Conservation (phyloP, 2,113 vertebrate species). For the Catharus fuscescens region DNA sequence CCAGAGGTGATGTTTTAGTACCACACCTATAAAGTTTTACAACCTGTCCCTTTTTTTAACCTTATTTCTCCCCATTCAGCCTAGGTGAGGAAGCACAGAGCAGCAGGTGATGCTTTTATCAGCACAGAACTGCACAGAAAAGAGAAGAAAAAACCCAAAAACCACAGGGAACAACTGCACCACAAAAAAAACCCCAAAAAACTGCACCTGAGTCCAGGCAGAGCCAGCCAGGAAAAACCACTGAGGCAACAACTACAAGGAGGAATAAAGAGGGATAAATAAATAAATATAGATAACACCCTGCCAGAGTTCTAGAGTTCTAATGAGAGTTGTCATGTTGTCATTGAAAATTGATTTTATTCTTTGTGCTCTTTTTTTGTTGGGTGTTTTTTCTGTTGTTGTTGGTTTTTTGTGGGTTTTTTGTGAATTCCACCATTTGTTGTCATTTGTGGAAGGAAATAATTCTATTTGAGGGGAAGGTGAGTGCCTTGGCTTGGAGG, state of each 20-base stretch:
- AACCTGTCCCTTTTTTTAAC: not conserved
- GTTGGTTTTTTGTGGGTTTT: no score
- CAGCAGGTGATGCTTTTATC: not conserved
- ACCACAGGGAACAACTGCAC: not conserved
- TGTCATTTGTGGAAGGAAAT: not conserved
- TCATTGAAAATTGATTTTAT: not conserved
- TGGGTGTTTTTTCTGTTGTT: no score
- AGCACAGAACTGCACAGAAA: not conserved
- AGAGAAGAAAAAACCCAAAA: not conserved
- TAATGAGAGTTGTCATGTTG: no score
- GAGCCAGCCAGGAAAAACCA: not conserved
- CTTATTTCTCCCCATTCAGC: not conserved
- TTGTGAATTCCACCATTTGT: not conserved
- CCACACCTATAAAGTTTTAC: not conserved
- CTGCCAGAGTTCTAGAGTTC: not conserved
- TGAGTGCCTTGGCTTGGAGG: not conserved
- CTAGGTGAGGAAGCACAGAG: not conserved
- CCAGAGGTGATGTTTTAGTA: no score
- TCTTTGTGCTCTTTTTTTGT: no score
- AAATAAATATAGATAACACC: not conserved
- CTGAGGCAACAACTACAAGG: not conserved
- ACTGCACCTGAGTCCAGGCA: not conserved
- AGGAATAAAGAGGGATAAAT: not conserved
- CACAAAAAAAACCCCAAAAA: no score
- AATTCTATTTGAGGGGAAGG: rapidly evolving